Evolutionary conservation across 2,888 invertebrate genomes (phyloP), one percentile per base, ranked within the genome.

Genomic region (Cryptocephalus moraei): DNA sequence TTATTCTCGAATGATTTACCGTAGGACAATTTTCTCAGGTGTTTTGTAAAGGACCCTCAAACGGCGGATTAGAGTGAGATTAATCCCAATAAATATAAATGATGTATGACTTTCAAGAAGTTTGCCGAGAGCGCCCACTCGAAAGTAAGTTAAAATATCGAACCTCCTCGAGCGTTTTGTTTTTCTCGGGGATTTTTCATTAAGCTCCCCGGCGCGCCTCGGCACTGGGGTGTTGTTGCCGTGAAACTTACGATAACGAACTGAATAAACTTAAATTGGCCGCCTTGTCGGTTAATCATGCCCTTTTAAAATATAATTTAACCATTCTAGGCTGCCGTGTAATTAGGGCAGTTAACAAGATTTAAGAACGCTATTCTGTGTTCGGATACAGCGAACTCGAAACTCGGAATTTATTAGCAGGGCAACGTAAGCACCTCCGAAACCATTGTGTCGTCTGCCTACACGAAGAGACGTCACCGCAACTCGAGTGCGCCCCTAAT

Each of bases 341-440:
- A 62, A 62, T 62, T 62, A 58, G 60, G 60, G 58, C 60, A 55
- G 60, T 60, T 62, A 56, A 60, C 59, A 59, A 62, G 62, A 62
- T 62, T 62, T 60, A 62, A 62, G 62, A 60, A 62, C 58, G 58
- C 59, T 55, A 58, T 62, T 56, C 54, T 56, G 50, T 52, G 56
- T 56, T 56, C 55, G 54, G 56, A 57, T 56, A 22, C 22, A 22
- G 53, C 57, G 50, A 54, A 58, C 52, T 55, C 54, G 51, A 56
- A 56, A 55, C 59, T 56, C 45, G 50, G 51, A 56, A 60, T 60
- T 59, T 59, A 60, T 58, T 56, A 55, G 42, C 49, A 42, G 46
- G 40, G 33, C 40, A 33, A 32, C 39, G 39, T 46, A 44, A 43
- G 43, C 44, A 39, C 45, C 46, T 47, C 41, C 43, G 32, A 48